Base-by-base conservation (phyloP, 2,797 vertebrate genomes). In the Danionella dracula region DNA sequence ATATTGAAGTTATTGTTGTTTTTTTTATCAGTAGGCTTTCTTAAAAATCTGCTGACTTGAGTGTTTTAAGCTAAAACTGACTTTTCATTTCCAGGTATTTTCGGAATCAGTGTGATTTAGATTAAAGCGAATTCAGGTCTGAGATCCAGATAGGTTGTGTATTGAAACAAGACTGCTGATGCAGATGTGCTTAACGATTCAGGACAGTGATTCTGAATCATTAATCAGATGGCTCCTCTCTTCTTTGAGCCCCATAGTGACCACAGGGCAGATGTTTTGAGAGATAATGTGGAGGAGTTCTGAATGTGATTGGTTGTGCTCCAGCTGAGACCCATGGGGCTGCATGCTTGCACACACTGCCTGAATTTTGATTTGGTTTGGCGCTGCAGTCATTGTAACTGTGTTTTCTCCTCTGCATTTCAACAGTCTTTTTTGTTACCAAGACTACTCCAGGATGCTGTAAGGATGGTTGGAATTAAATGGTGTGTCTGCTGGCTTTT, bases 211-310 rank as follows among this genome's bases (percentile, higher is more conserved):
- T 54, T 70, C 70, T 19, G 56, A 76, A 63, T 66, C 74, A 66
- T 76, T 76, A 72, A 63, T 76, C 66, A 66, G 65, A 58, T 20
- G 51, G 19, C 49, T 72, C 40, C 50, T 29, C 51, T 54, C 34
- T 23, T 54, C 69, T 70, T 44, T 27, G 46, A 68, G 48, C 20
- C 59, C 10, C 16, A 4, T 5, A 4, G 73, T 46, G 38, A 7
- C 23, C 61, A 16, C n/a, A 16, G 68, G 68, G 31, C 68, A 71
- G 68, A 75, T 75, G 73, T 75, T 71, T 65, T 37, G 64, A 16
- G 54, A 65, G 64, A 67, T 75, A 75, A 71, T 63, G 44, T 64
- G 49, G 13, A 54, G 31, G 20, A 15, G 53, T 71, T 50, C 42
- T 20, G 61, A 59, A 59, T 45, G 40, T 9, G 7, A 70, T 68